Percentiles rank a stretch among this genome's conserved stretches.
These are phyloP conservation scores for Rhinella marina DNA, from an alignment of 2,797 vertebrate species.

Conservation along the genomic window DNA sequence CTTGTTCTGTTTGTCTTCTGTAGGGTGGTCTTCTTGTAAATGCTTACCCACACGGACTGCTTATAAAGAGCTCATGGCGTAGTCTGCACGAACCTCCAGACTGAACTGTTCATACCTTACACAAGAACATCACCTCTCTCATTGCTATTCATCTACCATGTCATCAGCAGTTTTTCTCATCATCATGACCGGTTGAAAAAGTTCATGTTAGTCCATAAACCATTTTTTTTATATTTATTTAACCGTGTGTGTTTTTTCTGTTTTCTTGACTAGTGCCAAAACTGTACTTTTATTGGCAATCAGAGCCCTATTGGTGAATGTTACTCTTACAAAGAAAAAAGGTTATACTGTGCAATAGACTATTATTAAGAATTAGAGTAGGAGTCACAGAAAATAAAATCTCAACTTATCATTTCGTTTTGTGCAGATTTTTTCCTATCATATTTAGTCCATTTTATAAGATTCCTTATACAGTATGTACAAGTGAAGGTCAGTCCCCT, in stretches of 20 bases:
- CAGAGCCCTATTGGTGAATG: slow-evolving; percentile 42
- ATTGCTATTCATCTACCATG: slow-evolving; percentile 23
- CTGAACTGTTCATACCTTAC: slow-evolving; percentile 23
- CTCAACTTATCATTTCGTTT: not conserved
- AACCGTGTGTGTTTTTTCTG: slow-evolving; percentile 37
- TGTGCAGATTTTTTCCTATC: not conserved
- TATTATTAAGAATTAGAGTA: slow-evolving; percentile 16
- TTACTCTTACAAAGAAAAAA: slow-evolving; percentile 15
- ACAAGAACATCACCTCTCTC: slow-evolving; percentile 6
- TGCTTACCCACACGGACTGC: slow-evolving; percentile 38
- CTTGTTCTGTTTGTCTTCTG: slow-evolving; percentile 34
- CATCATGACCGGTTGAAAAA: slow-evolving; percentile 6
- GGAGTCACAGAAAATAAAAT: slow-evolving; percentile 34
- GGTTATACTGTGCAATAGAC: slow-evolving; percentile 45
- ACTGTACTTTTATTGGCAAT: slow-evolving; percentile 51
- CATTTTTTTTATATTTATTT: slow-evolving; percentile 56
- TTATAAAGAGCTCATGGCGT: slow-evolving; percentile 32
- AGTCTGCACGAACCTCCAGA: slow-evolving; percentile 16
- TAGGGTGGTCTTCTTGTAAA: slow-evolving; percentile 30
- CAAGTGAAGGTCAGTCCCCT: not conserved
- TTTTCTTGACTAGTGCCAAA: slow-evolving; percentile 55
- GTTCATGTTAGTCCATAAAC: slow-evolving; percentile 10
- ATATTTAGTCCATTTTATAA: not conserved
- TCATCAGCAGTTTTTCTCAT: not conserved
- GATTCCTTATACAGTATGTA: not conserved